Evolutionary conservation across 2,113 vertebrate species (phyloP).

Genomic region (Periophthalmus modestus): DNA sequence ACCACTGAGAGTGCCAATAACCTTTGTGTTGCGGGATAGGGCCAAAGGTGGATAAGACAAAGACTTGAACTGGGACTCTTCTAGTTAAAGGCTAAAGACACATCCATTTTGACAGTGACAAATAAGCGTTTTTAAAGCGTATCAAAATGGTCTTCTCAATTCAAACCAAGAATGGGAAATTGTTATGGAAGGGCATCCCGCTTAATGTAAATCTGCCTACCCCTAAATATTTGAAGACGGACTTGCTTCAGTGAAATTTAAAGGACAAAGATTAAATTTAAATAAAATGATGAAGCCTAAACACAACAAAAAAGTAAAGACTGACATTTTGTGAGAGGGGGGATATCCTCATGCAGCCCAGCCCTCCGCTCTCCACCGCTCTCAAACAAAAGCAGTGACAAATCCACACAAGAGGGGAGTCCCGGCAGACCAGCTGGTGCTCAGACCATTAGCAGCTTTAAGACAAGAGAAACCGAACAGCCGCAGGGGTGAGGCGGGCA

Average conservation of each 20-base stretch:
- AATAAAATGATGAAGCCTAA: neutral
- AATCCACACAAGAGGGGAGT: slow-evolving; percentile 40
- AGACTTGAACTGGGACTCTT: neutral
- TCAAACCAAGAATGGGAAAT: neutral
- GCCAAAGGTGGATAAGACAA: no score
- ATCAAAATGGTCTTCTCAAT: neutral
- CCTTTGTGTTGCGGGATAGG: no score
- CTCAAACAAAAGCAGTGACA: slow-evolving; percentile 42
- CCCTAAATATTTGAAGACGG: no score
- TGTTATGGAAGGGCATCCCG: no score
- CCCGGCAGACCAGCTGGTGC: slow-evolving; percentile 64
- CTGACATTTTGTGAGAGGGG: neutral
- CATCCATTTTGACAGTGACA: no score
- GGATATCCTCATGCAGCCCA: neutral
- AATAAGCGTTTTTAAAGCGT: neutral
- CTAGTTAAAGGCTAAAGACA: neutral
- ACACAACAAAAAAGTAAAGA: slow-evolving; percentile 31
- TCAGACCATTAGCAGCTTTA: slow-evolving; percentile 59
- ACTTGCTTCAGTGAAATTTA: no score
- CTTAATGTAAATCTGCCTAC: no score
- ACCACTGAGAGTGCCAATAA: no score
- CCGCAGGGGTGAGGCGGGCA: slow-evolving; percentile 6
- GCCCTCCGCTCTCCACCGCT: slow-evolving; percentile 28
- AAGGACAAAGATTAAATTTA: neutral
- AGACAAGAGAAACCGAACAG: slow-evolving; percentile 45